phyloP scores from a whole-genome alignment of 2,888 invertebrate species.

The Nomada ruficornis region DNA sequence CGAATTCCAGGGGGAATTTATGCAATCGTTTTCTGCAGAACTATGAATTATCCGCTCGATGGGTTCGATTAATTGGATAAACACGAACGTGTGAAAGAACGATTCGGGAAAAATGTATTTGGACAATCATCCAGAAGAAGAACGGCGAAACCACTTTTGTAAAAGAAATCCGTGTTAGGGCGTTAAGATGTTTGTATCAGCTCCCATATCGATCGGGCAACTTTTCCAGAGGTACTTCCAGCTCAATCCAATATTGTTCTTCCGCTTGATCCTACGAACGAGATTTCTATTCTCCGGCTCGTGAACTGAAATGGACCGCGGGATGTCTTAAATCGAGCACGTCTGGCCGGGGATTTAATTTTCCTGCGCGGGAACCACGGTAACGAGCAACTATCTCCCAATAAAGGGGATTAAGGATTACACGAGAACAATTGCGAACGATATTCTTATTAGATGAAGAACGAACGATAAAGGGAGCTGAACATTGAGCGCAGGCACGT shows the following conservation, averaged over 20 bases:
- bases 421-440: conserved; percentile 31
- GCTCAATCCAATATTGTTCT: conserved; percentile 17
- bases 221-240: neutral
- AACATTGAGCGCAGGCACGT: neutral
- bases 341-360: conserved; percentile 31
- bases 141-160: neutral
- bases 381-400: conserved; percentile 30
- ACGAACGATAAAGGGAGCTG: neutral
- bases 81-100: neutral
- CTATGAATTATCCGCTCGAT: neutral
- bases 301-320: conserved; percentile 27
- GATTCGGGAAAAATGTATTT: neutral
- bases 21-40: neutral
- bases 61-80: neutral
- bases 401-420: conserved; percentile 15
- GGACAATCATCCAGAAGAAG: neutral
- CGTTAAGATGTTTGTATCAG: neutral
- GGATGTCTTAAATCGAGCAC: conserved; percentile 27
- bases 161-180: neutral
- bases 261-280: conserved; percentile 13
- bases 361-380: conserved; percentile 13
- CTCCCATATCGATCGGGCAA: conserved; percentile 7
- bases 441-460: conserved; percentile 1
- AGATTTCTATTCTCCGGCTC: conserved; percentile 15
- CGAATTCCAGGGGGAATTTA: neutral